These are phyloP conservation scores for Cyanoramphus novaezelandiae DNA, from an alignment of 2,113 vertebrate species.

Conservation along the genomic window DNA sequence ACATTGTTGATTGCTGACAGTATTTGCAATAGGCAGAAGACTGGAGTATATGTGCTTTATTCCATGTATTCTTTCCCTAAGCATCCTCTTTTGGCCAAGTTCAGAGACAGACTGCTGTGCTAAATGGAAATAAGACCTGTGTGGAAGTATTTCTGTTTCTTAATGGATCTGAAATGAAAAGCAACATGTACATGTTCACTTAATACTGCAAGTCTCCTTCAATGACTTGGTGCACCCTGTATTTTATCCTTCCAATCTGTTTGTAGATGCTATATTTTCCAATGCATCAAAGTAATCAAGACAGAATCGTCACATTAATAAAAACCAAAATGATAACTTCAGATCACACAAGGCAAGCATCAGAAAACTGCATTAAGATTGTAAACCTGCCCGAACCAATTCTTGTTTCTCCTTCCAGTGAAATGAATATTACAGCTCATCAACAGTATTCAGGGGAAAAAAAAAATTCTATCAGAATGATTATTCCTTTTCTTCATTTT, in stretches of 20 bases:
- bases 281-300: neutral
- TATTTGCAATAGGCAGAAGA: neutral
- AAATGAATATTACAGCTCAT: neutral
- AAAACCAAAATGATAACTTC: neutral
- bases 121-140: neutral
- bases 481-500: neutral
- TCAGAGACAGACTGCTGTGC: neutral
- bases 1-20: neutral
- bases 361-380: neutral
- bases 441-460: neutral
- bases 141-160: neutral
- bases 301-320: neutral
- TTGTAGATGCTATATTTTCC: neutral
- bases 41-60: neutral
- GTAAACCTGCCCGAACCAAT: neutral
- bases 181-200: neutral
- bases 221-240: neutral
- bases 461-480: neutral
- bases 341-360: neutral
- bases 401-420: neutral
- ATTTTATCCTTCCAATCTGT: neutral
- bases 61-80: neutral
- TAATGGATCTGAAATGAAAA: neutral
- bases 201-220: neutral
- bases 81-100: neutral